Evolutionary conservation across 2,888 invertebrate species (phyloP), one percentile per base, ranked within the genome.

Genomic region (Philhelius pedissequus): DNA sequence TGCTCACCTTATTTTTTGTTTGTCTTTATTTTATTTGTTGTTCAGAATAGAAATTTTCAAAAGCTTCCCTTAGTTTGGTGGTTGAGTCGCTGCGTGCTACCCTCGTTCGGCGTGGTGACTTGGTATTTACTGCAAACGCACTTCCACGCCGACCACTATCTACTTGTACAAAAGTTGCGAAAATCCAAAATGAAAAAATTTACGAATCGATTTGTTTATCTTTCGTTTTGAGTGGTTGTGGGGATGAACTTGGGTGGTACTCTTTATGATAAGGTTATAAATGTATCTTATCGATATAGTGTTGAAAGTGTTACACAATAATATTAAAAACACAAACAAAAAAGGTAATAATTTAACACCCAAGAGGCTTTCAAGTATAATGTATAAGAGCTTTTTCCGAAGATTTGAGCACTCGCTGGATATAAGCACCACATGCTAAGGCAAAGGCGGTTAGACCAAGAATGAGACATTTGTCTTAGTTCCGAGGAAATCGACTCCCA

Each of bases 171-270:
- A 79, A 66, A 80, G 56, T 69, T 74, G 66, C 80, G 66, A 84
- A 80, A 84, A 71, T 75, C 70, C 70, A 50, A 78, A 77, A 64
- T 18, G 3, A 25, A 25, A 60, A 38, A 40, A 60, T 11, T 18
- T 20, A 6, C 56, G 18, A 84, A 84, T 84, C 84, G 84, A 84
- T 84, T 84, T 84, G 84, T 84, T 84, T 84, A 84, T 84, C 84
- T 80, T 71, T 43, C 6, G 4, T 3, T 35, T 4, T 45, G 43
- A 54, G 20, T 25, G 56, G 20, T 32, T 25, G 56, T n/a, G 45
- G 68, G 50, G 68, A 58, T 58, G 32, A 25, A 15, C n/a, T 43
- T 20, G 52, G 25, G 43, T 30, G 50, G 48, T 66, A 54, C 22
- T 32, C 54, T 48, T 32, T 71, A 62, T 68, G 75, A 80, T 80